phyloP scores from a whole-genome alignment of 2,797 vertebrate species.

The Phylloscopus collybita region DNA sequence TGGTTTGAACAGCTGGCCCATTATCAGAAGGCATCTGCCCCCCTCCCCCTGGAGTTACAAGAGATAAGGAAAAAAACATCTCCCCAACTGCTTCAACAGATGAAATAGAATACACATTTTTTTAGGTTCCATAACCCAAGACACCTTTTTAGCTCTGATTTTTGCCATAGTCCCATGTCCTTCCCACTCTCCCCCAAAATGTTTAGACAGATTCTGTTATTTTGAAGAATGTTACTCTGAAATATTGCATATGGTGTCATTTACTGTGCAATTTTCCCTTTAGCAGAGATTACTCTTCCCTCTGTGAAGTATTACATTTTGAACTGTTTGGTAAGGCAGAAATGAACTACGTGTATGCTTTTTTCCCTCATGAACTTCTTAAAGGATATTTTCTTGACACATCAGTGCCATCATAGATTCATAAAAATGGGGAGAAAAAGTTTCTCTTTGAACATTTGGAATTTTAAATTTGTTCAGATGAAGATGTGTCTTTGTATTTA shows the following conservation, averaged over 20 bases:
- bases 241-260: not conserved
- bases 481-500: slow-evolving; percentile 1
- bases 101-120: too few species aligned
- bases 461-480: slow-evolving; percentile 10
- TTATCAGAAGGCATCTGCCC: too few species aligned
- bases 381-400: not conserved
- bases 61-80: too few species aligned
- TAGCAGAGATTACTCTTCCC: not conserved
- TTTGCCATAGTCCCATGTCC: not conserved
- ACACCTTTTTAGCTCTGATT: not conserved
- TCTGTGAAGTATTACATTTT: not conserved
- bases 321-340: not conserved
- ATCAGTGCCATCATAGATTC: not conserved
- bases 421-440: not conserved
- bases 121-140: too few species aligned
- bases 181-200: rapidly evolving
- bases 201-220: not conserved
- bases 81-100: too few species aligned
- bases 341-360: not conserved
- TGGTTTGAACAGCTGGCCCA: too few species aligned
- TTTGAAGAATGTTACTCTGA: not conserved
- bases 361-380: not conserved
- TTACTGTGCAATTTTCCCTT: not conserved
- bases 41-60: too few species aligned
- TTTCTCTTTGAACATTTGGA: not conserved